Base-by-base conservation (phyloP, 1,140 invertebrate species). In the Helicorthomorpha holstii region DNA sequence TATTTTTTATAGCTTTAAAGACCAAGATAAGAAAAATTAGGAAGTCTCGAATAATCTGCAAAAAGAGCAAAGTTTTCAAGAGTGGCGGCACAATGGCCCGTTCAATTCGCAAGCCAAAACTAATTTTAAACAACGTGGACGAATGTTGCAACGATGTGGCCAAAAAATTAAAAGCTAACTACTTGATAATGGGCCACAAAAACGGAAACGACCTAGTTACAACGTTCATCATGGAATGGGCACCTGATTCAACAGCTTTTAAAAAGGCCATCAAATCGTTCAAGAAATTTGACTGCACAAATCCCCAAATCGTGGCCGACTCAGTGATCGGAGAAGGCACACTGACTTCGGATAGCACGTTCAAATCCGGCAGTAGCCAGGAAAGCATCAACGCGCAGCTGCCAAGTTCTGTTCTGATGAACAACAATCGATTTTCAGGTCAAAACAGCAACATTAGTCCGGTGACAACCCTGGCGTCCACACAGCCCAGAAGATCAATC, bases 171-270 rank as follows among this genome's bases (percentile, higher is more conserved):
- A 57, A 60, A 34, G 54, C 59, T 41, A 52, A 55, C 10, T 74
- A 68, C 56, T 65, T 75, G 25, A 64, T 75, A 23, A 75, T 76
- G 73, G 74, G 73, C 12, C 58, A 63, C 47, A 60, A 60, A 16
- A 54, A 57, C 16, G 65, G 64, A 3, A 57, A 63, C n/a, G 59
- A 65, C 41, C 59, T 69, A 1, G 59, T 68, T 16, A 66, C 69
- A n/a, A 71, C 64, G 12, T 69, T 73, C 56, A 66, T 71, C 51
- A 66, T 72, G 63, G 64, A 64, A 3, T 73, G 69, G 69, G 60
- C 57, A 29, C 53, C 53, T 2, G 64, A 68, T 56, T 62, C 57
- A 12, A 55, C 67, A 60, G 57, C 65, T 3, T 64, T 71, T 49
- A 66, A 65, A 44, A 63, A 61, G 58, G 68, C 69, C 2, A 61